These are phyloP conservation scores for Ceratina japonica DNA, from an alignment of 1,140 invertebrate species.

Conservation along the genomic window DNA sequence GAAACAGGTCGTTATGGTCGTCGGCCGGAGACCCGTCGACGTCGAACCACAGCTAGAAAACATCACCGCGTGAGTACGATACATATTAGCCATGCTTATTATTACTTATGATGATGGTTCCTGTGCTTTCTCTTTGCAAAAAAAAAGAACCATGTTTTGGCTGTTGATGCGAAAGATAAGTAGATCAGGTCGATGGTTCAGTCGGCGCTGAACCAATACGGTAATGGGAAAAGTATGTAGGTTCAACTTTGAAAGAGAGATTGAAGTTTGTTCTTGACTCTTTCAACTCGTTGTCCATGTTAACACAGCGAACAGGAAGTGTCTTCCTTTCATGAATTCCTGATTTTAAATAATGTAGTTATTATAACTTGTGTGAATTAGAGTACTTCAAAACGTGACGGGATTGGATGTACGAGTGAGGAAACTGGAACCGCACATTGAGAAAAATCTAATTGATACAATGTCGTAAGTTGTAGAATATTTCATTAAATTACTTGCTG, in stretches of 20 bases:
- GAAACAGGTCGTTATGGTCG: constrained; percentile 88
- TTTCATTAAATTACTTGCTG: background rate
- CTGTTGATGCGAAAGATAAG: no score
- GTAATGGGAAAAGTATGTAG: no score
- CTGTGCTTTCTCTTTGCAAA: no score
- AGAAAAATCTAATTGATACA: constrained; percentile 81
- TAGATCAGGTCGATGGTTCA: no score
- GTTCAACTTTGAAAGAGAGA: no score
- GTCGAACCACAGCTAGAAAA: constrained; percentile 86
- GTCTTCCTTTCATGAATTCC: background rate
- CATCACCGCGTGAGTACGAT: constrained; percentile 82
- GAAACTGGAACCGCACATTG: constrained; percentile 87
- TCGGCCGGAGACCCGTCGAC: constrained; percentile 86
- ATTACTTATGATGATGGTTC: no score
- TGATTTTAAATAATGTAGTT: background rate
- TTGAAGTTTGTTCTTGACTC: no score
- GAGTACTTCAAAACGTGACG: constrained; percentile 85
- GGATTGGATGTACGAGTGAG: constrained; percentile 88
- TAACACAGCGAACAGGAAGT: no score
- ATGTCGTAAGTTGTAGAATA: constrained; percentile 83
- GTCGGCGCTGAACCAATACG: no score
- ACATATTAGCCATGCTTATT: background rate
- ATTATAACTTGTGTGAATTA: constrained; percentile 54
- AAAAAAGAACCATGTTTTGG: no score
- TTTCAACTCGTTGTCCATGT: no score